Evolutionary conservation across 2,888 invertebrate species (phyloP).

Genomic region (Danaus chrysippus): DNA sequence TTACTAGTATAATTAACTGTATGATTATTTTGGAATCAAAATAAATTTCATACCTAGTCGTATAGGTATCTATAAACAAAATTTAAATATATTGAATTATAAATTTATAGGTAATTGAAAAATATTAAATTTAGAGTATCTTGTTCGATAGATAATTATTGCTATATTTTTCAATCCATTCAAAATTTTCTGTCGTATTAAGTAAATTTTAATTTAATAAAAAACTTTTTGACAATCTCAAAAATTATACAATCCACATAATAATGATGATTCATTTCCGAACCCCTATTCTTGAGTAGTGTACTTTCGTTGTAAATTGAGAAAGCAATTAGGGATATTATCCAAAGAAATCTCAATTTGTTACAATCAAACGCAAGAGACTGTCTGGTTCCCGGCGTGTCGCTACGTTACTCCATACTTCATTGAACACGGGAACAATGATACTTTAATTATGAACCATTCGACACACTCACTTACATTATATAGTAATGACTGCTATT

Average conservation of each 20-base stretch:
- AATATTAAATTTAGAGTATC: too few relatives aligned
- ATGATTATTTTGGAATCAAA: too few relatives aligned
- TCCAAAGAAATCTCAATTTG: conserved; percentile 69
- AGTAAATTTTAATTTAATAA: conserved; percentile 6
- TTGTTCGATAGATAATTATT: too few relatives aligned
- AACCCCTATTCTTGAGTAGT: conserved; percentile 52
- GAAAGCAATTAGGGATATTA: conserved; percentile 48
- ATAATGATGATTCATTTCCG: conserved; percentile 51
- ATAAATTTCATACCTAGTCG: too few relatives aligned
- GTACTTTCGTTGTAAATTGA: conserved; percentile 42
- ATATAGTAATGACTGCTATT: conserved; percentile 56
- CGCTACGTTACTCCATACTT: conserved; percentile 49
- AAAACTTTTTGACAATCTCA: not conserved
- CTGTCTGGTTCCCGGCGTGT: conserved; percentile 43
- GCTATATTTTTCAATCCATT: too few relatives aligned
- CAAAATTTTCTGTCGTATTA: too few relatives aligned
- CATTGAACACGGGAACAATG: conserved; percentile 69
- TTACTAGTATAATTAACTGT: too few relatives aligned
- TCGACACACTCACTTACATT: conserved; percentile 62
- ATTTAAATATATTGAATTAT: too few relatives aligned
- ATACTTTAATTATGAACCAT: conserved; percentile 73
- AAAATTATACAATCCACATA: conserved; percentile 10
- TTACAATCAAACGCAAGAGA: conserved; percentile 65
- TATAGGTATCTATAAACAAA: too few relatives aligned
- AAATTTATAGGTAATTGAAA: too few relatives aligned